Evolutionary conservation across 2,113 vertebrate genomes (phyloP).

Genomic region (Halichoerus grypus): DNA sequence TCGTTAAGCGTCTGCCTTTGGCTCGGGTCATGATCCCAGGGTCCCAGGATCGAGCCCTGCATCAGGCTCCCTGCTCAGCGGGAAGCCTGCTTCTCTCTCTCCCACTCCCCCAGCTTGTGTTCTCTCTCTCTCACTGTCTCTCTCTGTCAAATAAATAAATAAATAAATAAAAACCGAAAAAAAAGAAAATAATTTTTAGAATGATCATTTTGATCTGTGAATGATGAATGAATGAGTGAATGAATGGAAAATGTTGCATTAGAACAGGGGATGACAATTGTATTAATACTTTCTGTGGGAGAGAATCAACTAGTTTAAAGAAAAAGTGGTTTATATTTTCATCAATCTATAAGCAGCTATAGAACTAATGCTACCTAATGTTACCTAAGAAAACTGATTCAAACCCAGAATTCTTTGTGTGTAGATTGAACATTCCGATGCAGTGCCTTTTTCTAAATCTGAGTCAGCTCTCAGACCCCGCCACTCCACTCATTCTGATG

Average conservation of each 20-base stretch:
- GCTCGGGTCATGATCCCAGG: no score
- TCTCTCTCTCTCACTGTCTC: no score
- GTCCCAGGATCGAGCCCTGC: no score
- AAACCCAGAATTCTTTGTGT: not conserved
- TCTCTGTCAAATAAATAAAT: no score
- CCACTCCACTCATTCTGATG: not conserved
- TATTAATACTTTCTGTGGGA: not conserved
- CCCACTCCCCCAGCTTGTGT: no score
- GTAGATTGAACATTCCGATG: not conserved
- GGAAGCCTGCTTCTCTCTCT: no score
- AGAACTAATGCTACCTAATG: not conserved
- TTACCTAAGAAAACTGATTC: not conserved
- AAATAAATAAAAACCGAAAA: no score
- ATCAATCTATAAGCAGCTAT: not conserved
- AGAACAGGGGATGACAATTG: not conserved
- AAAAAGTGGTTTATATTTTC: conserved; percentile 19
- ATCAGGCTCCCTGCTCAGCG: no score
- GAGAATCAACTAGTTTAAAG: conserved; percentile 14
- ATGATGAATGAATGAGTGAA: not conserved
- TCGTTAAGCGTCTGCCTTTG: no score
- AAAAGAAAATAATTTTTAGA: conserved; percentile 12
- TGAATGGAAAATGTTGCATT: not conserved
- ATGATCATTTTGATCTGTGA: not conserved
- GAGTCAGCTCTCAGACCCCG: not conserved
- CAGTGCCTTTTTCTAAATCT: conserved; percentile 32